Evolutionary conservation across 2,113 vertebrate genomes (phyloP).

Genomic region (Pantherophis guttatus): DNA sequence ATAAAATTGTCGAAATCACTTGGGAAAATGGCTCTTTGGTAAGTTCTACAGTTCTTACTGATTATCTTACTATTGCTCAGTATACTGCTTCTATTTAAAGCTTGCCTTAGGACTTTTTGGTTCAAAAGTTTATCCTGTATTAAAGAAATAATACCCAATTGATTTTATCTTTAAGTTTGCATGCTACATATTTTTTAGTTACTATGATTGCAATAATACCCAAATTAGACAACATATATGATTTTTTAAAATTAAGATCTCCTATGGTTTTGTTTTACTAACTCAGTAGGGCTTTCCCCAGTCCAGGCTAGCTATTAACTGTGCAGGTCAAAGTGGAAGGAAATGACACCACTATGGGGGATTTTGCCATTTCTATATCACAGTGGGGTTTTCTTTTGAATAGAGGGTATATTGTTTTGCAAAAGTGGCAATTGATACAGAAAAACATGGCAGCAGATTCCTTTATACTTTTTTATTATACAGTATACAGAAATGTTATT

Average conservation of each 20-base stretch:
- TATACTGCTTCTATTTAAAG: background rate
- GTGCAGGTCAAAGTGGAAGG: background rate
- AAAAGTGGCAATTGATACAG: background rate
- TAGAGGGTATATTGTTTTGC: background rate
- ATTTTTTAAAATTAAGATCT: too few species aligned
- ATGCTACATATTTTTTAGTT: background rate
- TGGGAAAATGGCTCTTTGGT: background rate
- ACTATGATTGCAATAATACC: background rate
- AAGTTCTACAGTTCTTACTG: background rate
- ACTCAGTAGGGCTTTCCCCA: too few species aligned
- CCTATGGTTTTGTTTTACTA: background rate
- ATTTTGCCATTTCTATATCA: background rate
- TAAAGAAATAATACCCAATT: background rate
- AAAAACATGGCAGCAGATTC: background rate
- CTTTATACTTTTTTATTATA: background rate
- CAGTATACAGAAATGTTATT: background rate
- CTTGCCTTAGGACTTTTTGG: background rate
- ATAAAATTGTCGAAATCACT: background rate
- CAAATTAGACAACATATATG: background rate
- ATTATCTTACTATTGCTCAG: background rate
- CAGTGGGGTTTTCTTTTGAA: background rate
- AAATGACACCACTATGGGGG: background rate
- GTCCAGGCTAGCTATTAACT: background rate
- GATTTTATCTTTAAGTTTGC: background rate
- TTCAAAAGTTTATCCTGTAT: background rate